Evolutionary conservation across 2,888 invertebrate genomes (phyloP).

Genomic region (Eupithecia exiguata): DNA sequence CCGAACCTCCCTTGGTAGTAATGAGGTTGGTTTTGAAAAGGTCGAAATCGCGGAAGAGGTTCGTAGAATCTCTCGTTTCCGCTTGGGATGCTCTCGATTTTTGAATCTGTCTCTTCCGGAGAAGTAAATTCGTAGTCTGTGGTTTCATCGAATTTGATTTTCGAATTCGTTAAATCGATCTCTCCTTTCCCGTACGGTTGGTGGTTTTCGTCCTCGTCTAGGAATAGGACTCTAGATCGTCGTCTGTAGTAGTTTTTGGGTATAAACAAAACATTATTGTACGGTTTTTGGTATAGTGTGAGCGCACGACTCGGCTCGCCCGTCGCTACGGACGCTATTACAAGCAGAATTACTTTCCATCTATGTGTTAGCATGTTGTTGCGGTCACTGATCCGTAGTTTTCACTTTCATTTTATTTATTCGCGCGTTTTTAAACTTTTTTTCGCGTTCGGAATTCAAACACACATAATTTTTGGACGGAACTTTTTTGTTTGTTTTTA

Average conservation of each 20-base stretch:
- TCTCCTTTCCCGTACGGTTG: conserved; percentile 72
- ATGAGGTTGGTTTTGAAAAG: conserved; percentile 58
- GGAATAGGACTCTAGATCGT: conserved; percentile 63
- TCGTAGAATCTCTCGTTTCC: conserved; percentile 76
- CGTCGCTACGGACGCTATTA: conserved; percentile 65
- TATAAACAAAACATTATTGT: conserved; percentile 72
- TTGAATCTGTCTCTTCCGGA: conserved; percentile 54
- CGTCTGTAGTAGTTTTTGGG: conserved; percentile 65
- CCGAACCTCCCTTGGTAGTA: conserved; percentile 71
- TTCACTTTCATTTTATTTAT: conserved; percentile 76
- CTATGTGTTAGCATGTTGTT: conserved; percentile 76
- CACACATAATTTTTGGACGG: conserved; percentile 54
- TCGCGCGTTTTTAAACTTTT: conserved; percentile 36
- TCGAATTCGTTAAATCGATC: conserved; percentile 73
- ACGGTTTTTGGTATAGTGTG: conserved; percentile 66
- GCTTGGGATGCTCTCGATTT: conserved; percentile 56
- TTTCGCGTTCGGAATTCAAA: conserved; percentile 46
- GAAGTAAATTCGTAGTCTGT: conserved; percentile 78
- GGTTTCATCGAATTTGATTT: conserved; percentile 80
- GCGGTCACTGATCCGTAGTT: conserved; percentile 74
- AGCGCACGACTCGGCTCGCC: conserved; percentile 76
- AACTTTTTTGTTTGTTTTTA: conserved; percentile 42
- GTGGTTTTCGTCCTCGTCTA: conserved; percentile 72
- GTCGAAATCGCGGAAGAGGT: conserved; percentile 61
- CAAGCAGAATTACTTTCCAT: conserved; percentile 79